Evolutionary conservation across 2,113 vertebrate genomes (phyloP), one percentile per base, ranked within the genome.

Genomic region (Hypocryptadius cinnamomeus): DNA sequence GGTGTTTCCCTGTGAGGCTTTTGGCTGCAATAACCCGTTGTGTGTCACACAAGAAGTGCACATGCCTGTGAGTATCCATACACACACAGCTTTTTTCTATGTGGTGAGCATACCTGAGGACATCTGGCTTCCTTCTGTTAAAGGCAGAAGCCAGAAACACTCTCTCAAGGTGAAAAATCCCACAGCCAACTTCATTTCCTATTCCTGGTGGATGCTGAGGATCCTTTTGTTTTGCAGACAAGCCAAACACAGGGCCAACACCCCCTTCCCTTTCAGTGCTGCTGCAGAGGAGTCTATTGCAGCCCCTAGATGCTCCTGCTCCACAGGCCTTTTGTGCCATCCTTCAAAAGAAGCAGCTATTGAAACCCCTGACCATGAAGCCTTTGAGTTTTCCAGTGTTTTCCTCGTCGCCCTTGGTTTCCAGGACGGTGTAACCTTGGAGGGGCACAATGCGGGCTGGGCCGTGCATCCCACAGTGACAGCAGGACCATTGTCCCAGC

Each of bases 361-460:
- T 96, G 86, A 96, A 96, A 95, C 79, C 90, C 50, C 91, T 92
- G 95, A 94, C 94, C 95, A 39, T 95, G 94, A 95, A 94, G 95
- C 95, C 77, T 92, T 94, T 88, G 83, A 80, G 85, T 60, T 48
- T 47, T 22, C 11, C 88, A 39, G 65, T 35, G 31, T 68, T 89
- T 72, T 84, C 74, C 84, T 59, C 24, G 28, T 64, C 1, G 8
- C 84, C 82, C 90, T 89, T 78, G 23, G 60, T 93, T 96, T 94
- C 65, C 83, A 51, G 71, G 79, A 79, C 64, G 25, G 5, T 19
- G 10, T 90, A 79, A 70, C 95, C 94, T 94, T 92, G 89, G 86
- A 57, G 73, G 89, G 54, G 20, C 87, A 64, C 63, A 91, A 51
- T 63, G 33, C 0, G 2, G 60, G 8, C 7, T 9, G 57, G 45